These are phyloP conservation scores for Zaprionus taronus DNA, from an alignment of 1,140 invertebrate species.

Conservation along the genomic window DNA sequence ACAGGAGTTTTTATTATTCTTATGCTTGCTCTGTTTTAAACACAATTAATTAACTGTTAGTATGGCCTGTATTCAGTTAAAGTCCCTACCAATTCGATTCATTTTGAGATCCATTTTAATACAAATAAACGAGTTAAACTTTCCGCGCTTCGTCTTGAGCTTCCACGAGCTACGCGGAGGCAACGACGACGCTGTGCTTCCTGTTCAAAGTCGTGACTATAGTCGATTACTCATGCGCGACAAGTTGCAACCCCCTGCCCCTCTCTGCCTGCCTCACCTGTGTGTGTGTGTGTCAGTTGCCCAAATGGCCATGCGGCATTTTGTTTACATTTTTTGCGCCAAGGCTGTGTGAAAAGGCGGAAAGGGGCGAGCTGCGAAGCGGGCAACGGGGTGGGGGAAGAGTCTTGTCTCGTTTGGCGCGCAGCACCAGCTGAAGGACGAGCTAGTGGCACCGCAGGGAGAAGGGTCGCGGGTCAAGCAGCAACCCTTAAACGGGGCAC, in stretches of 20 bases:
- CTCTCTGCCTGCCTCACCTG: slow-evolving; percentile 10
- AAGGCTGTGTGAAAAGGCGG: slow-evolving; percentile 30
- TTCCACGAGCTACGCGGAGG: neutral
- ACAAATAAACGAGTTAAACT: neutral
- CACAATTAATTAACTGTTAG: neutral
- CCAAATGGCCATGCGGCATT: slow-evolving; percentile 54
- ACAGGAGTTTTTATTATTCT: too few relatives aligned
- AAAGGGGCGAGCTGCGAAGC: too few relatives aligned
- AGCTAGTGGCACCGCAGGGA: neutral
- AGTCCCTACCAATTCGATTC: neutral
- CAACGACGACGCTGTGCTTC: slow-evolving; percentile 6
- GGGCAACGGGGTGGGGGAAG: neutral
- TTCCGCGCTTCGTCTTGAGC: neutral
- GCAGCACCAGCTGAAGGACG: slow-evolving; percentile 23
- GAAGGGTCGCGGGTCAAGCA: neutral
- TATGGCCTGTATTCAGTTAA: neutral
- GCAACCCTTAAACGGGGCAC: slow-evolving; percentile 44
- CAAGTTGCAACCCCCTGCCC: slow-evolving; percentile 23
- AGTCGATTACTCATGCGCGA: slow-evolving; percentile 61
- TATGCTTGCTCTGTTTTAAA: too few relatives aligned
- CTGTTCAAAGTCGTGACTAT: slow-evolving; percentile 49
- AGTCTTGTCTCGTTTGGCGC: slow-evolving; percentile 35
- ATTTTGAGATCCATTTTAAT: neutral
- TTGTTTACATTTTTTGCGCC: slow-evolving; percentile 64
- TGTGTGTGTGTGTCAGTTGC: slow-evolving; percentile 20